Percentiles rank a stretch among this genome's conserved stretches.
Conservation (phyloP, 2,113 vertebrate genomes). For the Microcebus griseorufus region DNA sequence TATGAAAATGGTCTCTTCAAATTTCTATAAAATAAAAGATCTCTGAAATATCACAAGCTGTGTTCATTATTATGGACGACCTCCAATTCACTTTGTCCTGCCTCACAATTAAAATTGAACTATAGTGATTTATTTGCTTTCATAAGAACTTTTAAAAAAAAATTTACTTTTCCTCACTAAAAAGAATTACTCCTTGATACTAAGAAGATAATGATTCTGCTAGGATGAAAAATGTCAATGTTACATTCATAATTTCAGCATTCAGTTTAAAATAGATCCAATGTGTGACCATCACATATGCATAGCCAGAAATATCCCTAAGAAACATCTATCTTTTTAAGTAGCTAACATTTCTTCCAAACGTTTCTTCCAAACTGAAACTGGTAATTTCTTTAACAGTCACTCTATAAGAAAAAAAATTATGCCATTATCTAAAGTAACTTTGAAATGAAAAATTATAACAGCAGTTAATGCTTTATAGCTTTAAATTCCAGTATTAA, state of each 20-base stretch:
- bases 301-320: not conserved
- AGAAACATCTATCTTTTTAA: conserved; percentile 25
- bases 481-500: conserved; percentile 32
- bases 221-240: not conserved
- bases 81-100: not conserved
- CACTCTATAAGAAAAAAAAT: not conserved
- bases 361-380: not conserved
- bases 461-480: not conserved
- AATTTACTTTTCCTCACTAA: not conserved
- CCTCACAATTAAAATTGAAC: not conserved
- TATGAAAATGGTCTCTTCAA: conserved; percentile 1
- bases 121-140: conserved; percentile 13
- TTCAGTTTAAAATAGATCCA: not conserved
- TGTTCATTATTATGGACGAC: not conserved
- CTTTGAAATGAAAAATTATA: not conserved
- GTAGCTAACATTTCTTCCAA: not conserved
- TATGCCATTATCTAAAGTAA: conserved; percentile 15
- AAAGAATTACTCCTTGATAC: not conserved
- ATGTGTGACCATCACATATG: not conserved
- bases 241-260: conserved; percentile 9
- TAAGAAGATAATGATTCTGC: conserved; percentile 12
- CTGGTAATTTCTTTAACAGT: not conserved
- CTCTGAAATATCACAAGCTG: conserved; percentile 2
- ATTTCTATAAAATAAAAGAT: conserved; percentile 1
- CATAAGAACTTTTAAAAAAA: not conserved